phyloP scores from a whole-genome alignment of 2,888 invertebrate species.

The Pardosa pseudoannulata region DNA sequence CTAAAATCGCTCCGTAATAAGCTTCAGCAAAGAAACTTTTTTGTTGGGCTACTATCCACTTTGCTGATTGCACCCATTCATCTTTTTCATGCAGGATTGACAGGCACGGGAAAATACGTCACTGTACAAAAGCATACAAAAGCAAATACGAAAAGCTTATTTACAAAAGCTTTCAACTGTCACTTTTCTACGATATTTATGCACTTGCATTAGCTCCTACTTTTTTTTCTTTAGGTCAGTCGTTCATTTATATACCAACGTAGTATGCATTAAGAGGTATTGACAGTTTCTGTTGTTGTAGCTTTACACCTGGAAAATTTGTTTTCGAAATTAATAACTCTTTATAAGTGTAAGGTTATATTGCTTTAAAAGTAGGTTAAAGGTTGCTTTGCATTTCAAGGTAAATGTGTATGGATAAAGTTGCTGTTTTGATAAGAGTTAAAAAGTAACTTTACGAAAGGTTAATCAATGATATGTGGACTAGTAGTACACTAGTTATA shows the following conservation, averaged over 20 bases:
- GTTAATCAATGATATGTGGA: no score
- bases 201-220: conserved; percentile 20
- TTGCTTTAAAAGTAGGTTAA: neutral
- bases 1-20: neutral
- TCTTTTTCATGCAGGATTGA: conserved; percentile 21
- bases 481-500: no score
- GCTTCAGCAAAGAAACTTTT: neutral
- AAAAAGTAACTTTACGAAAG: no score
- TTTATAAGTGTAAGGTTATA: neutral
- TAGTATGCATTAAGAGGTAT: neutral
- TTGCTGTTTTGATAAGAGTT: no score
- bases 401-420: neutral
- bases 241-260: neutral
- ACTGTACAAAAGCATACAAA: conserved; percentile 24
- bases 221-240: conserved; percentile 16
- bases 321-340: conserved; percentile 2
- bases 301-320: neutral
- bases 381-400: neutral
- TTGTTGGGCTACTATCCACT: conserved; percentile 3
- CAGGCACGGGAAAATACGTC: conserved; percentile 24
- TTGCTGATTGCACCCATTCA: conserved; percentile 34
- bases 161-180: conserved; percentile 43
- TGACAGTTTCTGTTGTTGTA: neutral
- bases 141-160: conserved; percentile 33
- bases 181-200: conserved; percentile 37